Evolutionary conservation across 2,113 vertebrate species (phyloP).

Genomic region (Typhlomys cinereus): DNA sequence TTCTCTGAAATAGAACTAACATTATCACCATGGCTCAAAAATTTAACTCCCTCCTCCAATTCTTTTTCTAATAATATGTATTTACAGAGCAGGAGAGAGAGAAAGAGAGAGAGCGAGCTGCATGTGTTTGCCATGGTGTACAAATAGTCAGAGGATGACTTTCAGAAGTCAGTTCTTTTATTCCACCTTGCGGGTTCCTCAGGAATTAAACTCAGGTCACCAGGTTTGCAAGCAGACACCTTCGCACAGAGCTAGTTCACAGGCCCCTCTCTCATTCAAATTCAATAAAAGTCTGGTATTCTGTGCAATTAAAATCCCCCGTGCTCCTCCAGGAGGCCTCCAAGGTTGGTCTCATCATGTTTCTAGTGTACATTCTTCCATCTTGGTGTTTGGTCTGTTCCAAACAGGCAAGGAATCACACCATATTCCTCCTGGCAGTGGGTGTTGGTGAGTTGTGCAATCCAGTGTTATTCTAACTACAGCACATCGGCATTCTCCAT

Average conservation of each 20-base stretch:
- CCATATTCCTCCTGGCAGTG: background rate
- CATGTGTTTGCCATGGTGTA: too few species aligned
- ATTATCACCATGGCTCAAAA: background rate
- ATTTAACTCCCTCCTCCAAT: background rate
- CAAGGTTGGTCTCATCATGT: background rate
- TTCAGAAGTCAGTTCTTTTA: too few species aligned
- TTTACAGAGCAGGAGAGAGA: too few species aligned
- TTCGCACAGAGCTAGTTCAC: too few species aligned
- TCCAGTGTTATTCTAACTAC: background rate
- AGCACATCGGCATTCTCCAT: background rate
- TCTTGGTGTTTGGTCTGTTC: background rate
- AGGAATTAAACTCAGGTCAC: background rate
- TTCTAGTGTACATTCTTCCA: background rate
- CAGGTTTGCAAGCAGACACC: too few species aligned
- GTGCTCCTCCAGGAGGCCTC: background rate
- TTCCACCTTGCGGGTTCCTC: too few species aligned
- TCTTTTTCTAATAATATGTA: too few species aligned
- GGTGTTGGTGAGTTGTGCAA: background rate
- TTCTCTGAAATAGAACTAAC: constrained; percentile 8
- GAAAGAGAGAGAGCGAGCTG: too few species aligned
- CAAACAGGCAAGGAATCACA: background rate
- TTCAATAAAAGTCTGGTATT: too few species aligned
- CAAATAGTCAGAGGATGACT: too few species aligned
- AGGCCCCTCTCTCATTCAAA: too few species aligned
- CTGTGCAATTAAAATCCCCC: background rate